These are phyloP conservation scores for Polyommatus iphigenia DNA, from an alignment of 2,888 invertebrate genomes.

Conservation along the genomic window DNA sequence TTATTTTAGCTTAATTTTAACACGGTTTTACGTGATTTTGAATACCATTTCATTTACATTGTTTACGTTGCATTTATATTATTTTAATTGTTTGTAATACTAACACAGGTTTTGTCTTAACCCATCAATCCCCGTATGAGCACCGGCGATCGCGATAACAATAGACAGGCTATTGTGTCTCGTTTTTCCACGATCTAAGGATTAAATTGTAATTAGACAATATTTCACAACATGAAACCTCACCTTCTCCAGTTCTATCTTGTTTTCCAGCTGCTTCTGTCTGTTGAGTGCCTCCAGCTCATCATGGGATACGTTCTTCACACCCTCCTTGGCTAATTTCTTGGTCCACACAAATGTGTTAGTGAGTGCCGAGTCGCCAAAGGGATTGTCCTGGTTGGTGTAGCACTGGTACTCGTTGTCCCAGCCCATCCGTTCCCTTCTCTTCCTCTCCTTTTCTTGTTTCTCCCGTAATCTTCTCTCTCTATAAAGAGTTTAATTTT, in stretches of 20 bases:
- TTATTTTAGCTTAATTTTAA: too few species aligned
- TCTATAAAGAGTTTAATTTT: slow-evolving; percentile 44
- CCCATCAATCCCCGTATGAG: too few species aligned
- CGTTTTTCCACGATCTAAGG: too few species aligned
- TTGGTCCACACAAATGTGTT: slow-evolving; percentile 98
- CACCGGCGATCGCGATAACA: too few species aligned
- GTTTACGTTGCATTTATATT: too few species aligned
- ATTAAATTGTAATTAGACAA: not conserved
- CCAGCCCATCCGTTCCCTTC: slow-evolving; percentile 98
- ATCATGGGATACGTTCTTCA: slow-evolving; percentile 86
- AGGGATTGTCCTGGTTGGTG: slow-evolving; percentile 99
- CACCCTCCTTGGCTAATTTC: slow-evolving; percentile 96
- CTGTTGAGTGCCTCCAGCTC: slow-evolving; percentile 91
- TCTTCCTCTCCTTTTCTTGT: slow-evolving; percentile 91
- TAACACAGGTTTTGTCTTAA: too few species aligned
- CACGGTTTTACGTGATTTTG: too few species aligned
- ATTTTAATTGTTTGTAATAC: too few species aligned
- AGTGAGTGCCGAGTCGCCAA: slow-evolving; percentile 96
- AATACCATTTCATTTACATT: too few species aligned
- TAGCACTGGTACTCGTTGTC: slow-evolving; percentile 98
- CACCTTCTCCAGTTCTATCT: slow-evolving; percentile 94
- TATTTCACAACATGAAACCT: slow-evolving; percentile 17
- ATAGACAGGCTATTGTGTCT: too few species aligned
- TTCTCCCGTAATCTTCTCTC: slow-evolving; percentile 92
- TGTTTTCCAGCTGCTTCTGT: slow-evolving; percentile 94